A percentile compares a stretch with the other conserved stretches of the same genome.
Evolutionary conservation across 2,888 invertebrate species (phyloP).

Genomic region (Dicycla oo): DNA sequence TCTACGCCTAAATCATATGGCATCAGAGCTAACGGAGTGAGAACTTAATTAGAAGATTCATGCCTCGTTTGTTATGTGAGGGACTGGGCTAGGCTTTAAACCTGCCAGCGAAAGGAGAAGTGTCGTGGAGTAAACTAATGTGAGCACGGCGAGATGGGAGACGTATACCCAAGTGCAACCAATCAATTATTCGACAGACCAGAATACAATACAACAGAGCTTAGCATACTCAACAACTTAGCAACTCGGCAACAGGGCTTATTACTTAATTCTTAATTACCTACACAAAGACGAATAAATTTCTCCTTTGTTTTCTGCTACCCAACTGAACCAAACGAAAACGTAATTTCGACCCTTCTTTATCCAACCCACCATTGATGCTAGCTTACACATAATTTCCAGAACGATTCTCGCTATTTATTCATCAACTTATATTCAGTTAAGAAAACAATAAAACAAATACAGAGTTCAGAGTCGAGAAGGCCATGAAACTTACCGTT

Average conservation of each 20-base stretch:
- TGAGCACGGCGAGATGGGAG: constrained; percentile 66
- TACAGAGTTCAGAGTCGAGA: constrained; percentile 20
- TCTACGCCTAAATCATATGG: constrained; percentile 41
- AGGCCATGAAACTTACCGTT: constrained; percentile 46
- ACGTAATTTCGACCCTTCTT: constrained; percentile 15
- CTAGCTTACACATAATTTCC: constrained; percentile 16
- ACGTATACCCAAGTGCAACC: constrained; percentile 42
- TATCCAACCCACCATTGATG: constrained; percentile 9
- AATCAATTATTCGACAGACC: constrained; percentile 36
- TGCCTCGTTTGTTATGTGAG: constrained; percentile 69
- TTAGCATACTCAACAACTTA: background rate
- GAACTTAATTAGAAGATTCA: constrained; percentile 74
- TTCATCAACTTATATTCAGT: constrained; percentile 32
- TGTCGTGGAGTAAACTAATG: constrained; percentile 74
- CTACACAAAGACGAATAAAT: constrained; percentile 12
- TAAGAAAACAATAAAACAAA: constrained; percentile 32
- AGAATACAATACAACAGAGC: constrained; percentile 1
- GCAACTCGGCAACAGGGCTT: background rate
- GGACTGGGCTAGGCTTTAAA: constrained; percentile 59
- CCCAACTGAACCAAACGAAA: constrained; percentile 18
- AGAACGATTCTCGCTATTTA: constrained; percentile 22
- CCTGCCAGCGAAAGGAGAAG: constrained; percentile 64
- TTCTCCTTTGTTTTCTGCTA: constrained; percentile 24
- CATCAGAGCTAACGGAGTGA: constrained; percentile 68
- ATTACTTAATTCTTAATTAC: constrained; percentile 12